These are phyloP conservation scores for Paralichthys olivaceus DNA, from an alignment of 2,113 vertebrate genomes.

Conservation along the genomic window DNA sequence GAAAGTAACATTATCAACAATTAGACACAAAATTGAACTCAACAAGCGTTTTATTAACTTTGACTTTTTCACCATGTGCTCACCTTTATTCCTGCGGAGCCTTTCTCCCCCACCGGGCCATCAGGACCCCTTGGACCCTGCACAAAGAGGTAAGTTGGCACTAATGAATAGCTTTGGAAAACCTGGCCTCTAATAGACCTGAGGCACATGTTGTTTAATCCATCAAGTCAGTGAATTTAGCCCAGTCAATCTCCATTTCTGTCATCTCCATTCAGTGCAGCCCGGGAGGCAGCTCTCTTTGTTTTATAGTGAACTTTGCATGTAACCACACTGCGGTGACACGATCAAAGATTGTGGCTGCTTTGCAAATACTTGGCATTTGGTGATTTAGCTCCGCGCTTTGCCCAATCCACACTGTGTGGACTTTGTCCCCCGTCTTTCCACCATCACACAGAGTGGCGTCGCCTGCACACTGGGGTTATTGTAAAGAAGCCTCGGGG, in stretches of 20 bases:
- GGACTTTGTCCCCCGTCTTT: slow-evolving; percentile 42
- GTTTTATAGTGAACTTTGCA: slow-evolving; percentile 16
- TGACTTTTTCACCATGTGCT: slow-evolving; percentile 26
- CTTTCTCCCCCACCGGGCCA: slow-evolving; percentile 87
- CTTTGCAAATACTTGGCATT: slow-evolving; percentile 49
- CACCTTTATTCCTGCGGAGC: slow-evolving; percentile 88
- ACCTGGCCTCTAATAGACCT: not conserved
- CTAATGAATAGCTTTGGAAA: slow-evolving; percentile 30
- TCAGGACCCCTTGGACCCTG: slow-evolving; percentile 92
- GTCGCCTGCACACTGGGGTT: slow-evolving; percentile 36
- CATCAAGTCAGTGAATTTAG: slow-evolving; percentile 23
- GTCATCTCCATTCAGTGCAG: slow-evolving; percentile 4
- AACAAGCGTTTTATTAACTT: not conserved
- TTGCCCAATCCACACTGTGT: slow-evolving; percentile 32
- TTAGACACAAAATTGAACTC: not conserved
- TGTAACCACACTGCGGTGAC: slow-evolving; percentile 19
- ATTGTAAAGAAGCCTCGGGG: slow-evolving; percentile 33
- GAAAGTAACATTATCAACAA: not conserved
- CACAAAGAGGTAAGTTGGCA: slow-evolving; percentile 32
- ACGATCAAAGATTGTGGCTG: slow-evolving; percentile 32
- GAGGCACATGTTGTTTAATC: slow-evolving; percentile 21
- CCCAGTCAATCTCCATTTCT: slow-evolving; percentile 41
- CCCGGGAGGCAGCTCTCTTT: slow-evolving; percentile 14
- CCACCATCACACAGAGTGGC: slow-evolving; percentile 22
- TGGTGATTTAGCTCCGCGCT: not conserved